These are phyloP conservation scores for Meles meles DNA, from an alignment of 2,113 vertebrate genomes.

Conservation along the genomic window DNA sequence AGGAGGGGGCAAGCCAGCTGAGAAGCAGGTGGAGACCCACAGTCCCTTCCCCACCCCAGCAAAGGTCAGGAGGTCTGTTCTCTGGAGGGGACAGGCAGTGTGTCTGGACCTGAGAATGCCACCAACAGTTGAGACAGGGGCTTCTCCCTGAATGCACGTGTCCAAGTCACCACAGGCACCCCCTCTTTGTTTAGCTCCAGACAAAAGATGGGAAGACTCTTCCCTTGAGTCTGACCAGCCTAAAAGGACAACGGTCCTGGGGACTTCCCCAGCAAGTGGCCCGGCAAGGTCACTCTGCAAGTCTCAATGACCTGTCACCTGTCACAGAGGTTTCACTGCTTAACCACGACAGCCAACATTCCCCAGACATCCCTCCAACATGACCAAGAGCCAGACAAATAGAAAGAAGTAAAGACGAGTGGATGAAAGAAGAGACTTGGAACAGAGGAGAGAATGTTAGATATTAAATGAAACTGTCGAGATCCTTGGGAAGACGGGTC, in stretches of 20 bases:
- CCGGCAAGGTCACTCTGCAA: background rate
- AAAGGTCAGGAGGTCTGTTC: background rate
- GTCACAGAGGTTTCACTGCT: background rate
- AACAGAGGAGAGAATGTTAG: background rate
- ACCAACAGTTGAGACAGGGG: background rate
- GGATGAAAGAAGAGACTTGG: background rate
- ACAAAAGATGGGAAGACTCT: background rate
- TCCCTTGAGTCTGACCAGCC: background rate
- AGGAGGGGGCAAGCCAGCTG: background rate
- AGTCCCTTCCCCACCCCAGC: background rate
- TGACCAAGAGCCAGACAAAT: background rate
- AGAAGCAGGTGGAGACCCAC: background rate
- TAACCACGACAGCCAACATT: background rate
- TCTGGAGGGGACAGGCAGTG: background rate
- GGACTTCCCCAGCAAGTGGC: background rate
- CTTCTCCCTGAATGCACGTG: rapidly evolving
- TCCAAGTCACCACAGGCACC: background rate
- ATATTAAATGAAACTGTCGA: background rate
- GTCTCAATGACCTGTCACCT: background rate
- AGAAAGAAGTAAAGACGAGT: background rate
- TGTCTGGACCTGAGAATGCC: too few relatives aligned
- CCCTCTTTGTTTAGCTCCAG: background rate
- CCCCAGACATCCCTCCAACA: background rate
- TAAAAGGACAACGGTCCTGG: background rate
- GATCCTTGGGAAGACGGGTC: background rate